Evolutionary conservation across 2,888 invertebrate species (phyloP).

Genomic region (Encarsia formosa): DNA sequence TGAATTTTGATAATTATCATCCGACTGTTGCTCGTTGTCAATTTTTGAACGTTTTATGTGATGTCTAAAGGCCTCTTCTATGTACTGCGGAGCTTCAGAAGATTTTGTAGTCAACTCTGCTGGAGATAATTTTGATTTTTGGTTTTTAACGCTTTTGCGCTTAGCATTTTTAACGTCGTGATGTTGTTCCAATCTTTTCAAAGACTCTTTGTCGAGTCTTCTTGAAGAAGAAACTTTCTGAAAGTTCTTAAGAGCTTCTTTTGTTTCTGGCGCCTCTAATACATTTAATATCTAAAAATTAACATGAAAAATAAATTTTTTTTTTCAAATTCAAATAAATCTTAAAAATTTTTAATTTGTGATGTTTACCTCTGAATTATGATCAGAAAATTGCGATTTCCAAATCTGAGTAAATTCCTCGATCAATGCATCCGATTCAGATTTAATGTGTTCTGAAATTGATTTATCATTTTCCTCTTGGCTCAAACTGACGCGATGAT

Average conservation of each 20-base stretch:
- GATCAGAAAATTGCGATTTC: constrained; percentile 33
- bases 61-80: constrained; percentile 37
- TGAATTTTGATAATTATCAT: constrained; percentile 35
- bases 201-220: constrained; percentile 32
- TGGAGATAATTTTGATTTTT: constrained; percentile 36
- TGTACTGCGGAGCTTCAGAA: constrained; percentile 35
- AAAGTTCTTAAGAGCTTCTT: constrained; percentile 12
- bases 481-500: constrained; percentile 1
- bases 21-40: constrained; percentile 33
- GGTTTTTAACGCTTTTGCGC: constrained; percentile 40
- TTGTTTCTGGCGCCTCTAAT: constrained; percentile 9
- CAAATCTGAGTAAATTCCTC: constrained; percentile 43
- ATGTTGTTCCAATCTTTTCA: constrained; percentile 35
- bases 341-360: background rate
- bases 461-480: constrained; percentile 29
- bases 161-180: constrained; percentile 39
- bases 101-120: constrained; percentile 24
- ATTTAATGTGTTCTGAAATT: constrained; percentile 35
- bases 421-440: constrained; percentile 45
- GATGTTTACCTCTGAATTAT: constrained; percentile 14
- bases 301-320: background rate
- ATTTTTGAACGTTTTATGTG: constrained; percentile 41
- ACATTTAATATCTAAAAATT: constrained; percentile 12
- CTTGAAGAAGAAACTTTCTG: constrained; percentile 28
- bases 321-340: background rate